Evolutionary conservation across 2,797 vertebrate species (phyloP), one percentile per base, ranked within the genome.

Genomic region (Synanceia verrucosa): DNA sequence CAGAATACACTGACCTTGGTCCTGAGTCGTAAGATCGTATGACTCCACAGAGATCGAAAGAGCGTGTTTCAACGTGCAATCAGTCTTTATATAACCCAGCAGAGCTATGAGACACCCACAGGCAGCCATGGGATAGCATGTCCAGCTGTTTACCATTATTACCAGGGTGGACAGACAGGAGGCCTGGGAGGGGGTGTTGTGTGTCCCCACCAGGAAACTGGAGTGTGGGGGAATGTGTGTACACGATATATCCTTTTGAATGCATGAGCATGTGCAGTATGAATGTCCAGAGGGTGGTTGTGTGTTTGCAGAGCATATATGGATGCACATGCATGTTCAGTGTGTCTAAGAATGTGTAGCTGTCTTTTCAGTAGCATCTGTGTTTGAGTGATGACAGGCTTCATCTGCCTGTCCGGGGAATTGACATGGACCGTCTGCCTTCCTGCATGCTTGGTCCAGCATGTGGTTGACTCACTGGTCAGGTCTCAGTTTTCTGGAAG

Each of bases 71-170:
- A 90, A 88, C 53, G 29, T 62, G 81, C 72, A 68, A 71, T 79
- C 77, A 8, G 80, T 87, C 89, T 92, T 93, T 90, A 90, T 91
- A 88, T 90, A 91, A 88, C 86, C 70, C 75, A 24, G 73, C 31
- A 52, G 67, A 70, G 57, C 76, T 66, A 68, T 63, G 75, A 82
- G 78, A 70, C 59, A 71, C 65, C 61, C 59, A 63, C 44, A 31
- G 61, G 58, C 65, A 64, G 81, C 88, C 68, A 81, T 55, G 63
- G 87, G 83, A 88, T 84, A 83, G 73, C 76, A 70, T 76, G 65
- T 85, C 81, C 92, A 94, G 92, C 93, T 94, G 93, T 91, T 92
- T 85, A 78, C 83, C 84, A 92, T 94, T 94, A 93, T 91, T 87
- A 86, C 78, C 51, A 79, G 56, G 65, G 64, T 65, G 88, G 81